These are phyloP conservation scores for Nasonia giraulti DNA, from an alignment of 1,140 invertebrate species.

Conservation along the genomic window DNA sequence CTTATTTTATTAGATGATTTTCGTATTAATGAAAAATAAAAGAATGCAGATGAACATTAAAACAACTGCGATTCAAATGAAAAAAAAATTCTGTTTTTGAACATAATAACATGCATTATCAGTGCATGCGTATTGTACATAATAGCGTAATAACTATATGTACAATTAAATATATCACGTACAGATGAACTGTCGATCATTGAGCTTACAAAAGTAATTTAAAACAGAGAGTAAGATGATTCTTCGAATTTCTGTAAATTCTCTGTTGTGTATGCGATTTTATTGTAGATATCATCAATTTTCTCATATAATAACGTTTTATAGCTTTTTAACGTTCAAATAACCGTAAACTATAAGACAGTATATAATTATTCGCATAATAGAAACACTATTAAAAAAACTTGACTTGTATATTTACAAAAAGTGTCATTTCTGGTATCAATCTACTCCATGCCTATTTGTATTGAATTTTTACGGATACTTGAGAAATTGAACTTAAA, in stretches of 20 bases:
- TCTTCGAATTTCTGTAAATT: not conserved
- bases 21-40: slow-evolving; percentile 8
- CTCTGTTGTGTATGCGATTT: not conserved
- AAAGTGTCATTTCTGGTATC: not conserved
- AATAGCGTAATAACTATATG: slow-evolving; percentile 51
- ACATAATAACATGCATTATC: not conserved
- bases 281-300: not conserved
- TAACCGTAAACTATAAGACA: not conserved
- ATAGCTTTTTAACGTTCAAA: not conserved
- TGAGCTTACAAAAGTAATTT: slow-evolving; percentile 13
- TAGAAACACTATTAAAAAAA: not conserved
- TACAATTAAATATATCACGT: slow-evolving; percentile 55
- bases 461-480: not conserved
- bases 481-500: not conserved
- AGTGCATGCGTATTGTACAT: slow-evolving; percentile 48
- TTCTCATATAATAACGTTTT: not conserved
- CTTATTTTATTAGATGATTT: not conserved
- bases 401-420: not conserved
- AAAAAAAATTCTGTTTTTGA: slow-evolving; percentile 10
- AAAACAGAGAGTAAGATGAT: not conserved
- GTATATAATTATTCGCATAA: not conserved
- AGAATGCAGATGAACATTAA: not conserved
- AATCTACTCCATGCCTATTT: not conserved
- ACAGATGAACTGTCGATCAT: slow-evolving; percentile 30
- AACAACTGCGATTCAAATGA: not conserved